These are phyloP conservation scores for Odontocolon sp. DNA, from an alignment of 2,888 invertebrate genomes.

Conservation along the genomic window DNA sequence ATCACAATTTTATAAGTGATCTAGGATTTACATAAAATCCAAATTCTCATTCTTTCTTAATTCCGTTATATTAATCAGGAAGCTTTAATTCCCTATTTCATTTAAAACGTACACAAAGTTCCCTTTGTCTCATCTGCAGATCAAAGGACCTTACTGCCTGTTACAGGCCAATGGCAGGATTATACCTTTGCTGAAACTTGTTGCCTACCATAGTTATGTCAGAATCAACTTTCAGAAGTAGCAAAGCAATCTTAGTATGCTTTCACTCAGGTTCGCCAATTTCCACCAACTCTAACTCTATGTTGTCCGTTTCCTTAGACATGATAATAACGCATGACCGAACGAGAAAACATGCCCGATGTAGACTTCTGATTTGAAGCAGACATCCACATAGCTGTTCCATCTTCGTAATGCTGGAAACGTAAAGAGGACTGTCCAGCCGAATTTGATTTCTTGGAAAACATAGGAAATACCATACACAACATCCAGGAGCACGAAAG, in stretches of 20 bases:
- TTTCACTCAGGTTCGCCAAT: neutral
- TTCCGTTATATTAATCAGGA: too few relatives aligned
- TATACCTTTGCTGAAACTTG: conserved; percentile 57
- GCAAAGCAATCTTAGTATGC: conserved; percentile 39
- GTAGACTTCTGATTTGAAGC: neutral
- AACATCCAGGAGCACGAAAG: too few relatives aligned
- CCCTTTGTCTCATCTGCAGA: conserved; percentile 21
- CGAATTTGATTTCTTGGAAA: neutral
- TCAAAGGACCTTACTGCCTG: conserved; percentile 42
- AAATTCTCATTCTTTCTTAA: too few relatives aligned
- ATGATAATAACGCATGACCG: conserved; percentile 26
- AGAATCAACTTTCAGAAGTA: conserved; percentile 40
- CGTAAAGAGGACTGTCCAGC: neutral
- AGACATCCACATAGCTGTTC: neutral
- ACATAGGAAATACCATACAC: neutral
- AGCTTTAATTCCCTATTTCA: conserved; percentile 12
- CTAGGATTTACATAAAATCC: too few relatives aligned
- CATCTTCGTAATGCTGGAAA: neutral
- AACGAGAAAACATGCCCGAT: neutral
- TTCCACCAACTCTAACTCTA: neutral
- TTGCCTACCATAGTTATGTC: conserved; percentile 52
- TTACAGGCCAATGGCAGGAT: conserved; percentile 36
- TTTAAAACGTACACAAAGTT: neutral
- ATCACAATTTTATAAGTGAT: too few relatives aligned
- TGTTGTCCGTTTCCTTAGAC: neutral